These are phyloP conservation scores for Apostichopus parvimensis DNA, from an alignment of 35 echinoderm and acorn worm genomes.

Conservation along the genomic window DNA sequence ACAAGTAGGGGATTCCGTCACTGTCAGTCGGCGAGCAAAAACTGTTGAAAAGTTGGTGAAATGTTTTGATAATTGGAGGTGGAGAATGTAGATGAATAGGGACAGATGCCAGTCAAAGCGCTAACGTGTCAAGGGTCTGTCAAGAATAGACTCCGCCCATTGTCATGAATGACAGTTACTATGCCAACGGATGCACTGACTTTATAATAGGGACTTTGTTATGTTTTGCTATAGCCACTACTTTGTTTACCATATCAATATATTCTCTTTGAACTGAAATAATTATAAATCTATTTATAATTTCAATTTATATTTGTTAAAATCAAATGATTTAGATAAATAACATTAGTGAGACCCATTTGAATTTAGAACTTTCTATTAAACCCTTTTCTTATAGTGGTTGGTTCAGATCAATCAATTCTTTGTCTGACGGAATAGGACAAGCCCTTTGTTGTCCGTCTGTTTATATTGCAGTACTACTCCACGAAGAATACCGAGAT, in stretches of 20 bases:
- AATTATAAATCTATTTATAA: too few species aligned
- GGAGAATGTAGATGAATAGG: constrained; percentile 94
- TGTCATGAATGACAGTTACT: constrained; percentile 45
- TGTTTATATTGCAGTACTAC: constrained; percentile 47
- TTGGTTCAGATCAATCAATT: constrained; percentile 59
- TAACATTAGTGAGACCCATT: too few species aligned
- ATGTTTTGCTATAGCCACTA: not conserved
- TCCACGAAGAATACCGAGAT: constrained; percentile 45
- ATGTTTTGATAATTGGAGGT: constrained; percentile 99
- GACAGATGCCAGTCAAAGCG: constrained; percentile 99
- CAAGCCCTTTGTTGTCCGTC: constrained; percentile 61
- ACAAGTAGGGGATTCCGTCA: constrained; percentile 37
- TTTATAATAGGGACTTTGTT: not conserved
- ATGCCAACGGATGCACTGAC: not conserved
- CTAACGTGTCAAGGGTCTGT: constrained; percentile 67
- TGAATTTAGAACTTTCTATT: too few species aligned
- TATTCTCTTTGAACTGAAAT: too few species aligned
- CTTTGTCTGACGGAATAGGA: constrained; percentile 59
- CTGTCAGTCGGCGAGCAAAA: constrained; percentile 34
- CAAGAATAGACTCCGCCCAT: constrained; percentile 52
- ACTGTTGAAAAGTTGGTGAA: constrained; percentile 90
- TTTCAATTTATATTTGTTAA: too few species aligned
- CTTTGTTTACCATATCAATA: too few species aligned
- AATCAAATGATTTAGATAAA: too few species aligned
- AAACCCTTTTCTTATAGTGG: not conserved